phyloP scores from a whole-genome alignment of 1,140 invertebrate species.

The Gonioctena quinquepunctata region DNA sequence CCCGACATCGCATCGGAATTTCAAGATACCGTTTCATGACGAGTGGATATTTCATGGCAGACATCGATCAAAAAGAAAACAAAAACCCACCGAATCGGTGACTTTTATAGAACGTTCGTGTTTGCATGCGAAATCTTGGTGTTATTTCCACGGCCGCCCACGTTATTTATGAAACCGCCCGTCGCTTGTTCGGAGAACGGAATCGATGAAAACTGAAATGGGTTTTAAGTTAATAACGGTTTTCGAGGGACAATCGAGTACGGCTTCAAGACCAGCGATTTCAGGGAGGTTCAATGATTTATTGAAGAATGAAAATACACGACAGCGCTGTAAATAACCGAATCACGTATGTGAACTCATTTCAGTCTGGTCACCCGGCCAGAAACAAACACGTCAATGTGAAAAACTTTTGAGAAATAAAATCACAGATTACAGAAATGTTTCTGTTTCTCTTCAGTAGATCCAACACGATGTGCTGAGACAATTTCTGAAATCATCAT shows the following conservation, averaged over 20 bases:
- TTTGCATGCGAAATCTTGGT: conserved; percentile 4
- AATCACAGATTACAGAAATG: no score
- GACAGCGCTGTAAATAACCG: no score
- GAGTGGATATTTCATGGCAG: not conserved
- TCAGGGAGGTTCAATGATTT: no score
- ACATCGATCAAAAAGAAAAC: not conserved
- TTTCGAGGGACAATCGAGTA: not conserved
- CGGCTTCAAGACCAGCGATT: no score
- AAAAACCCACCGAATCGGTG: not conserved
- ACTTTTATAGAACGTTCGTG: not conserved
- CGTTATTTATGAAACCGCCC: not conserved
- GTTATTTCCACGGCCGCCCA: not conserved
- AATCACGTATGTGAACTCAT: no score
- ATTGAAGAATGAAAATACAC: no score
- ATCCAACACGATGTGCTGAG: no score
- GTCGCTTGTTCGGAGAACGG: not conserved
- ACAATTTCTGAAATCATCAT: no score
- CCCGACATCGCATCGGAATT: not conserved
- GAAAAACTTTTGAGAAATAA: no score
- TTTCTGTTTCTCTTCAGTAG: no score
- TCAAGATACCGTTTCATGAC: not conserved
- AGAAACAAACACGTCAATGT: no score
- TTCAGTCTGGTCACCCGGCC: no score
- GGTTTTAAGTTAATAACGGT: not conserved
- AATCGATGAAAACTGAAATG: not conserved